Conservation (phyloP, 2,113 vertebrate genomes). For the Oncorhynchus keta region DNA sequence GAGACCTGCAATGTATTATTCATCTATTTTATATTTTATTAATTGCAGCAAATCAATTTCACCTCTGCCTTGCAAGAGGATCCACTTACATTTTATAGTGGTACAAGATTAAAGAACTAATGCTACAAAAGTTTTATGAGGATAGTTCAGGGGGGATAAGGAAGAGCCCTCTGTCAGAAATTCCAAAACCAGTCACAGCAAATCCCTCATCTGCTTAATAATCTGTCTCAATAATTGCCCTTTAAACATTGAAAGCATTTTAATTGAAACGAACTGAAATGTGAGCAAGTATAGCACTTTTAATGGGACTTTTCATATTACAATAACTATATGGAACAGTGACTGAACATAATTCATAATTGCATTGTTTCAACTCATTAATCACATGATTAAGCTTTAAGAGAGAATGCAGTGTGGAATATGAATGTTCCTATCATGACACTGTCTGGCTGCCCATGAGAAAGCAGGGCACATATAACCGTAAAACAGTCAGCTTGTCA, state of each 20-base stretch:
- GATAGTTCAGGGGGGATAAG: constrained; percentile 14
- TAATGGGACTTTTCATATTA: constrained; percentile 52
- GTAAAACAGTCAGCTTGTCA: no score
- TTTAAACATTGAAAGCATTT: constrained; percentile 53
- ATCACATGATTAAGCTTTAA: constrained; percentile 59
- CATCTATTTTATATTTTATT: constrained; percentile 65
- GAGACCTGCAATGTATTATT: constrained; percentile 52
- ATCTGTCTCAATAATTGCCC: constrained; percentile 42
- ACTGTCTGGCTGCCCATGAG: no score
- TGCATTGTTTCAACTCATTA: constrained; percentile 68
- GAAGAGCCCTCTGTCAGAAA: not conserved
- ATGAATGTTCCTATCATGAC: not conserved
- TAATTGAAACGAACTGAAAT: constrained; percentile 44
- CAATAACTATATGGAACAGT: constrained; percentile 43
- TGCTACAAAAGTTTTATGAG: constrained; percentile 52
- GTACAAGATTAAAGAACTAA: constrained; percentile 37
- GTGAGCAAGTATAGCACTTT: constrained; percentile 37
- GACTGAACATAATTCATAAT: constrained; percentile 62
- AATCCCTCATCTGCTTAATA: constrained; percentile 27
- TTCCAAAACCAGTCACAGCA: constrained; percentile 3
- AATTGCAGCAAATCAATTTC: constrained; percentile 50
- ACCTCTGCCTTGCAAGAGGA: constrained; percentile 43
- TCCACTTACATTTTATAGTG: constrained; percentile 45
- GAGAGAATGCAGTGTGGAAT: not conserved
- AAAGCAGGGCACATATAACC: no score